phyloP scores from a whole-genome alignment of 2,113 vertebrate genomes.

The Sturnus vulgaris region DNA sequence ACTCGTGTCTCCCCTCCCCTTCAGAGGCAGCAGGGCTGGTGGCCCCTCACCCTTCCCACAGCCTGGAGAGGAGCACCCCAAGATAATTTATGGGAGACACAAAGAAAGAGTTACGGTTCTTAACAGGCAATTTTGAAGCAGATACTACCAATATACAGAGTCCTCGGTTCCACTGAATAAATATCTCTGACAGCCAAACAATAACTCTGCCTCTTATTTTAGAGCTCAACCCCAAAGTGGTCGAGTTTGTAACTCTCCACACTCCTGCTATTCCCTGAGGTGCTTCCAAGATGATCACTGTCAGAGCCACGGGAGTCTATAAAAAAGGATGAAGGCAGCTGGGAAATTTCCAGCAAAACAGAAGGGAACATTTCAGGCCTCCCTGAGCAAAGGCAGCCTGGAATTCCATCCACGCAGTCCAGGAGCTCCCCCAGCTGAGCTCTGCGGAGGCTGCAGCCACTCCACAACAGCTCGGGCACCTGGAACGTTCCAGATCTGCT shows the following conservation, averaged over 20 bases:
- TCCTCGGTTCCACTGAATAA: constrained; percentile 7
- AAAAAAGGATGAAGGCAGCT: constrained; percentile 52
- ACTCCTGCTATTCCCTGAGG: constrained; percentile 20
- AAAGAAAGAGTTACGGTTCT: not conserved
- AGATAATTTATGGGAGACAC: not conserved
- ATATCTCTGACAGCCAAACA: constrained; percentile 20
- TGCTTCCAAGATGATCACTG: constrained; percentile 30
- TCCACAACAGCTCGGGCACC: not conserved
- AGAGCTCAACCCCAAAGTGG: constrained; percentile 26
- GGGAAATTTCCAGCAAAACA: constrained; percentile 49
- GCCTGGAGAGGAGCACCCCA: not conserved
- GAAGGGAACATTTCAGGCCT: not conserved
- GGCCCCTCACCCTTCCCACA: not conserved
- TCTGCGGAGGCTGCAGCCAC: not conserved
- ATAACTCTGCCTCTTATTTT: constrained; percentile 23
- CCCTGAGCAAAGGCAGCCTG: not conserved
- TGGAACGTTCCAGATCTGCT: not conserved
- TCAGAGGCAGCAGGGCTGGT: not conserved
- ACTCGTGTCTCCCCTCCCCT: not conserved
- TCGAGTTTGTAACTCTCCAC: constrained; percentile 33
- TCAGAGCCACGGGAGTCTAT: constrained; percentile 47
- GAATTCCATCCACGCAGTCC: not conserved
- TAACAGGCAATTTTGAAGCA: not conserved
- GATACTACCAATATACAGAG: not conserved
- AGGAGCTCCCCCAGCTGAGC: constrained; percentile 62